These are phyloP conservation scores for Lasioglossum morio DNA, from an alignment of 2,888 invertebrate genomes.

Conservation along the genomic window DNA sequence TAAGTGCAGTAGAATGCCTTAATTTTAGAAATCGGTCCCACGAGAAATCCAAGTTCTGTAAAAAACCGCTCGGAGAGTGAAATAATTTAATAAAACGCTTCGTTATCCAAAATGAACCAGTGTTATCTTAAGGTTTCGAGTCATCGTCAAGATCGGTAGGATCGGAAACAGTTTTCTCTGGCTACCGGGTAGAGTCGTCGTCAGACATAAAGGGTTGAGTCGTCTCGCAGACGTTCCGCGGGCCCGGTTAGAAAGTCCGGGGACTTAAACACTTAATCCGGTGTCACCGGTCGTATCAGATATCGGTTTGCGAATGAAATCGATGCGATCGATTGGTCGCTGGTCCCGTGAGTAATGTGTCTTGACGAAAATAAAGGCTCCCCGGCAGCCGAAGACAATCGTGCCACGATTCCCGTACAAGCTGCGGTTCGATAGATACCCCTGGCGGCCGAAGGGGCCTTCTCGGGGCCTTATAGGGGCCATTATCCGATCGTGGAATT, in stretches of 20 bases:
- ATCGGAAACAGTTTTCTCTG: neutral
- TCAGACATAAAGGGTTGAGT: neutral
- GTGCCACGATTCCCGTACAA: conserved; percentile 44
- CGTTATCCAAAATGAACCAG: neutral
- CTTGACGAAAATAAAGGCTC: conserved; percentile 46
- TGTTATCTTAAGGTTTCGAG: neutral
- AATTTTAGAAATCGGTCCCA: neutral
- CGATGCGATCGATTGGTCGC: conserved; percentile 56
- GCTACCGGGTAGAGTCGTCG: neutral
- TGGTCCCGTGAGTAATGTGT: conserved; percentile 46
- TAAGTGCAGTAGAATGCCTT: neutral
- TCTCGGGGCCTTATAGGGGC: conserved; percentile 72
- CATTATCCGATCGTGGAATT: conserved; percentile 82
- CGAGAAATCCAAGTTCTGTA: neutral
- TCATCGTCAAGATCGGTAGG: neutral
- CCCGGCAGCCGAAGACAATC: conserved; percentile 54
- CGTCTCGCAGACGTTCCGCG: neutral
- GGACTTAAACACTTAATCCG: conserved; percentile 43
- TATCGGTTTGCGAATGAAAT: conserved; percentile 56
- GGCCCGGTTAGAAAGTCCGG: conserved; percentile 41
- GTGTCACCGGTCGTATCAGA: conserved; percentile 40
- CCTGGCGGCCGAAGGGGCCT: conserved; percentile 44
- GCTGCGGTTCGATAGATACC: conserved; percentile 68
- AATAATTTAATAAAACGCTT: neutral
- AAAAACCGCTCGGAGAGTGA: accelerated